phyloP scores from a whole-genome alignment of 2,888 invertebrate genomes.

The Harpalus rufipes region DNA sequence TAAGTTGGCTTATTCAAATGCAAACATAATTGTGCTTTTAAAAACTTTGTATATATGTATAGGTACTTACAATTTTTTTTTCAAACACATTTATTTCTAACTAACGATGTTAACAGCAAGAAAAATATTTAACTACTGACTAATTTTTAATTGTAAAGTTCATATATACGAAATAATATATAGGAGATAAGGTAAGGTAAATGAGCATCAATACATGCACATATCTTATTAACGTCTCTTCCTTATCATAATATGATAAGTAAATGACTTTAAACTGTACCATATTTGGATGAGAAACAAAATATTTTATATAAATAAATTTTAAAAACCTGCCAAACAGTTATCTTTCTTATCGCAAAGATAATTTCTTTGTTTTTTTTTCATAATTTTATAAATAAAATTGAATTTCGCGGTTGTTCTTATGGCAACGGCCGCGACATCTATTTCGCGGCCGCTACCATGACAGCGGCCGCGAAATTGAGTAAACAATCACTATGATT shows the following conservation, averaged over 20 bases:
- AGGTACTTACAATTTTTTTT: background rate
- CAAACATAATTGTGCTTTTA: no score
- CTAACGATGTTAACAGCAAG: background rate
- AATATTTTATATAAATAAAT: slow-evolving; percentile 28
- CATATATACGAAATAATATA: slow-evolving; percentile 4
- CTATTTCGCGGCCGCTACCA: no score
- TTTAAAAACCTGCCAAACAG: slow-evolving; percentile 1
- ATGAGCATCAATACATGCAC: background rate
- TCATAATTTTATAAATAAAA: no score
- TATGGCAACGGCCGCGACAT: no score
- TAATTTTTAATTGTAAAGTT: background rate
- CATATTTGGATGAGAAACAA: slow-evolving; percentile 19
- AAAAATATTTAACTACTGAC: background rate
- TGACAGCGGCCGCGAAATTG: no score
- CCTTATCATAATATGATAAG: slow-evolving; percentile 19
- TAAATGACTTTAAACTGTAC: slow-evolving; percentile 4
- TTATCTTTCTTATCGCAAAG: slow-evolving; percentile 2
- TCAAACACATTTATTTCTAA: no score
- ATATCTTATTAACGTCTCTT: background rate
- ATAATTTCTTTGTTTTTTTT: background rate
- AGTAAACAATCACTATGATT: no score
- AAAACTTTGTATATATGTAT: background rate
- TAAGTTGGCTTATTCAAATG: no score
- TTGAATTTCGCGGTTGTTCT: no score
- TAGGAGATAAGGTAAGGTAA: background rate